A percentile compares a stretch with the other conserved stretches of the same genome.
Conservation (phyloP, 2,888 invertebrate species). For the Subacronicta megacephala region DNA sequence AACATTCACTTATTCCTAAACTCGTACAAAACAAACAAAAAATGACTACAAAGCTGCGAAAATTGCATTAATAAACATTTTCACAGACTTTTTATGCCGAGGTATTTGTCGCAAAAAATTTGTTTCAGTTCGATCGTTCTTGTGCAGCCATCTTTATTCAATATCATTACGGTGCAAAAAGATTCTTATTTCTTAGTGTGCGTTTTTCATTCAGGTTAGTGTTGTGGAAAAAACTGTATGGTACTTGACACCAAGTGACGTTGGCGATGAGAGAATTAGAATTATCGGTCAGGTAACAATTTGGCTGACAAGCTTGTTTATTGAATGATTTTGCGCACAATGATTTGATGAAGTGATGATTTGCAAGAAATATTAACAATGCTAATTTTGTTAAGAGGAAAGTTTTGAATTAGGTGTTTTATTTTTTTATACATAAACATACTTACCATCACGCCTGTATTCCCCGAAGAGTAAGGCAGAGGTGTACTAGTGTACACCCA, state of each 20-base stretch:
- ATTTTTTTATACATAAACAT: too few relatives aligned
- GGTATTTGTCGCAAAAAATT: conserved; percentile 29
- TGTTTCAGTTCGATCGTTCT: conserved; percentile 44
- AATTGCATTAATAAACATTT: conserved; percentile 24
- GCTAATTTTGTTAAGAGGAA: conserved; percentile 24
- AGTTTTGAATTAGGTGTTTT: conserved; percentile 4
- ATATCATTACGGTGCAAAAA: conserved; percentile 22
- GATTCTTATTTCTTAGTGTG: conserved; percentile 44
- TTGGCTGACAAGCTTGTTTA: conserved; percentile 18
- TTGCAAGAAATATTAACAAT: conserved; percentile 32
- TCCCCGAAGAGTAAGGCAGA: too few relatives aligned
- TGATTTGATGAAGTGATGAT: conserved; percentile 17
- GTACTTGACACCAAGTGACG: conserved; percentile 41
- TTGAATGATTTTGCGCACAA: conserved; percentile 44
- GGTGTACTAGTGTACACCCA: too few relatives aligned
- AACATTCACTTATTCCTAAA: conserved; percentile 12
- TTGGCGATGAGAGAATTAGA: conserved; percentile 38
- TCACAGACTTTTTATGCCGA: conserved; percentile 4
- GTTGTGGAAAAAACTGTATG: conserved; percentile 29
- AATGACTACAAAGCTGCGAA: conserved; percentile 2
- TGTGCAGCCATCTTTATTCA: conserved; percentile 35
- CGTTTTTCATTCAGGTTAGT: conserved; percentile 44
- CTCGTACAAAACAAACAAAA: conserved; percentile 16
- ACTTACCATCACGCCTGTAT: too few relatives aligned
- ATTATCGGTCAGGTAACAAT: conserved; percentile 44